phyloP scores from a whole-genome alignment of 2,113 vertebrate genomes.

The Plecturocebus donacophilus region DNA sequence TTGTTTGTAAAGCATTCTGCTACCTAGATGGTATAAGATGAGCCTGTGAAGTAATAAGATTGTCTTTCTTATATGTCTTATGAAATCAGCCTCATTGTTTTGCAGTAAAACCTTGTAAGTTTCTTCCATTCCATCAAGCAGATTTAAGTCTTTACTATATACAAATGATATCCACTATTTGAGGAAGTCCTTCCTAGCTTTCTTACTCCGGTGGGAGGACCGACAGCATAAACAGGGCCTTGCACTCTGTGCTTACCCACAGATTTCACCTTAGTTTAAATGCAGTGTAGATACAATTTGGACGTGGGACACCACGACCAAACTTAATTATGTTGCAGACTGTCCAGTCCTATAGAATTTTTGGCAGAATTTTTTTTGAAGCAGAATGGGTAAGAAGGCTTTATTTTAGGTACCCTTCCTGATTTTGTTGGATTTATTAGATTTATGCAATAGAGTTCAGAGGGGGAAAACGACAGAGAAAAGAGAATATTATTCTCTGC shows the following conservation, averaged over 20 bases:
- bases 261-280: background rate
- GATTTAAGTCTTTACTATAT: background rate
- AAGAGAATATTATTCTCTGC: background rate
- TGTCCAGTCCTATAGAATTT: background rate
- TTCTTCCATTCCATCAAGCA: slow-evolving; percentile 1
- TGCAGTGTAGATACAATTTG: background rate
- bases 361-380: slow-evolving; percentile 17
- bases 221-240: background rate
- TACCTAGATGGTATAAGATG: background rate
- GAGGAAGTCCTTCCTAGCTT: background rate
- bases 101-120: background rate
- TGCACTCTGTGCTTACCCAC: background rate
- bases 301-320: no score
- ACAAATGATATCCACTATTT: background rate
- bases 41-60: background rate
- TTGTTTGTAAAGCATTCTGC: slow-evolving; percentile 12
- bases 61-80: background rate
- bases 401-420: background rate
- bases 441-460: background rate
- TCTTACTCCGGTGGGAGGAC: background rate
- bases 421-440: slow-evolving; percentile 6
- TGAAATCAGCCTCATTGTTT: background rate
- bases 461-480: background rate
- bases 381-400: background rate
- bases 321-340: no score